Percentiles rank a stretch among this genome's conserved stretches.
phyloP scores from a whole-genome alignment of 2,888 invertebrate genomes.

The Malacosoma neustria region DNA sequence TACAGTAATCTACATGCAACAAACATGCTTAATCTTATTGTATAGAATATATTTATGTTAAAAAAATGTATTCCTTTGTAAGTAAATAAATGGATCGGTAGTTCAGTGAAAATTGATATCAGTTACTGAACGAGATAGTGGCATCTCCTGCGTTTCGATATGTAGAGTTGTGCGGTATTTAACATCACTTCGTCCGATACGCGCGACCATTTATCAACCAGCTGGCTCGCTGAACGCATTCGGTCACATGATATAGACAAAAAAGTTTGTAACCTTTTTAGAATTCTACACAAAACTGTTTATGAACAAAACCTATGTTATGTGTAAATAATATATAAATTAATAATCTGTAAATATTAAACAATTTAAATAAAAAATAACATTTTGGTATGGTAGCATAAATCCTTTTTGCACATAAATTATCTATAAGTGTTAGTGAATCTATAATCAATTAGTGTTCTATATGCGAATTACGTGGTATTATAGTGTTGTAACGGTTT shows the following conservation, averaged over 20 bases:
- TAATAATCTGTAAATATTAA: constrained; percentile 1
- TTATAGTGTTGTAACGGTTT: constrained; percentile 38
- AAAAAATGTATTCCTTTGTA: no score
- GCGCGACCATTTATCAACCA: constrained; percentile 60
- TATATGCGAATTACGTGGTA: constrained; percentile 43
- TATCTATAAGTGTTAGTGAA: neutral
- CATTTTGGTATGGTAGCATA: neutral
- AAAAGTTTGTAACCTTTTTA: constrained; percentile 24
- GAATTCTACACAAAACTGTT: no score
- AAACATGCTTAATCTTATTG: no score
- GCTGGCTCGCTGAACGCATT: constrained; percentile 53
- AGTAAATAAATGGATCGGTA: no score
- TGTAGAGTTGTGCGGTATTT: constrained; percentile 68
- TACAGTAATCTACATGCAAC: no score
- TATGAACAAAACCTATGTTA: no score
- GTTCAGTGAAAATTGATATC: no score
- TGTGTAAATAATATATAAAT: constrained; percentile 4
- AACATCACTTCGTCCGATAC: constrained; percentile 54
- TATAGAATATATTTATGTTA: no score
- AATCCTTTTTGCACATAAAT: neutral
- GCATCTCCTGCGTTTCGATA: constrained; percentile 35
- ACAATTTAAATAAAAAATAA: neutral
- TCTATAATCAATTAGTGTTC: constrained; percentile 1
- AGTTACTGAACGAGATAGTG: neutral
- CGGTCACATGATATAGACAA: constrained; percentile 27